phyloP scores from a whole-genome alignment of 2,888 invertebrate species.

The Dorcus hopei region DNA sequence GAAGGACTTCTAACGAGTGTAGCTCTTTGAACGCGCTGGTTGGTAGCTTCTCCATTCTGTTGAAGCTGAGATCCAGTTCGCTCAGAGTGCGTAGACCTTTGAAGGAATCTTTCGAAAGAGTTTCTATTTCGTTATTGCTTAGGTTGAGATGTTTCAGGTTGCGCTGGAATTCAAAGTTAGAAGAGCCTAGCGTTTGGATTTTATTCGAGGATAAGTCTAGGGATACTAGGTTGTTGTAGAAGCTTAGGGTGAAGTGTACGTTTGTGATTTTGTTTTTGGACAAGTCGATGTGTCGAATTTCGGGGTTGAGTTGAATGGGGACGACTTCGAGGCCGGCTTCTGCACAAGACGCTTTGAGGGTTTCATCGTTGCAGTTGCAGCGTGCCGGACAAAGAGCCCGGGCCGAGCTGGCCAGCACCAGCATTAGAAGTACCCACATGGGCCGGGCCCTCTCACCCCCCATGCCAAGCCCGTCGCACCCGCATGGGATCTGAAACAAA shows the following conservation, averaged over 20 bases:
- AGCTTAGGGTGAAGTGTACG: conserved; percentile 73
- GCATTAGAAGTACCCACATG: conserved; percentile 54
- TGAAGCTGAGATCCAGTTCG: conserved; percentile 71
- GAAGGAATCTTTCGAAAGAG: conserved; percentile 71
- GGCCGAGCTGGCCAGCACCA: conserved; percentile 48
- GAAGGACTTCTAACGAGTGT: conserved; percentile 67
- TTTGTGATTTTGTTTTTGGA: conserved; percentile 79
- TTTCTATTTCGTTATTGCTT: conserved; percentile 70
- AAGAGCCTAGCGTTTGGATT: conserved; percentile 74
- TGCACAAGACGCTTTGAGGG: conserved; percentile 72
- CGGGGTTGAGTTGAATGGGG: conserved; percentile 86
- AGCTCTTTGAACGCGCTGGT: conserved; percentile 76
- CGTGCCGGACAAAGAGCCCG: conserved; percentile 66
- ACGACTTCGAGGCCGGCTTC: conserved; percentile 78
- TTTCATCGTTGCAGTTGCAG: conserved; percentile 79
- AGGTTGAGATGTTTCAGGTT: conserved; percentile 73
- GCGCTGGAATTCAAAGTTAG: conserved; percentile 76
- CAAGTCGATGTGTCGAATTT: conserved; percentile 77
- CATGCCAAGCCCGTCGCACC: conserved; percentile 45
- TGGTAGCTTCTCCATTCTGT: conserved; percentile 72
- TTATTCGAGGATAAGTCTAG: conserved; percentile 82
- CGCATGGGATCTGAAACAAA: conserved; percentile 48
- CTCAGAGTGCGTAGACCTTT: conserved; percentile 67
- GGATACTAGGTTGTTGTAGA: conserved; percentile 75
- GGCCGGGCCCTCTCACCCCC: conserved; percentile 46